Evolutionary conservation across 2,888 invertebrate species (phyloP).

Genomic region (Mythimna pallens): DNA sequence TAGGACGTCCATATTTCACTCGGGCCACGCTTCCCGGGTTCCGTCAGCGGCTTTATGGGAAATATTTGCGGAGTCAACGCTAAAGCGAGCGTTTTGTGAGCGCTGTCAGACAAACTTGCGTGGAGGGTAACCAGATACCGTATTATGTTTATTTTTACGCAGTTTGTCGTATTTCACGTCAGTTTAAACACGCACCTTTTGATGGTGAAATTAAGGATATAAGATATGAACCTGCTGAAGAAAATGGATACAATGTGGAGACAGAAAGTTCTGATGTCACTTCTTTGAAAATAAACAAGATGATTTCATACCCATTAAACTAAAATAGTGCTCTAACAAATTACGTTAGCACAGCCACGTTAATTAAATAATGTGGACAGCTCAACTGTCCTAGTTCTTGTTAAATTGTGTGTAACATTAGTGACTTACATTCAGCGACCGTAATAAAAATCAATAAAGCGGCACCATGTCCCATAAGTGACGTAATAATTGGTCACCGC

Average conservation of each 20-base stretch:
- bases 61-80: constrained; percentile 80
- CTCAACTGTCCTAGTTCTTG: constrained; percentile 41
- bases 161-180: constrained; percentile 26
- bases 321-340: constrained; percentile 45
- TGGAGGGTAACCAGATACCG: constrained; percentile 50
- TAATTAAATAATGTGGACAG: constrained; percentile 55
- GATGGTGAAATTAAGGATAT: not conserved
- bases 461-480: constrained; percentile 52
- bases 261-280: constrained; percentile 30
- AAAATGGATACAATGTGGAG: constrained; percentile 18
- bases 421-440: constrained; percentile 30
- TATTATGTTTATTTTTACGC: constrained; percentile 49
- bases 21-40: constrained; percentile 74
- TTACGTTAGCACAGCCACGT: constrained; percentile 31
- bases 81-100: constrained; percentile 63
- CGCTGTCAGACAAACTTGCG: constrained; percentile 54
- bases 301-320: constrained; percentile 54
- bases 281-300: constrained; percentile 45
- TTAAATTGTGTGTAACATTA: constrained; percentile 48
- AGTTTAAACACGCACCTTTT: constrained; percentile 14
- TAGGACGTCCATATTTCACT: constrained; percentile 80
- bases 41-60: constrained; percentile 74
- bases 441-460: constrained; percentile 62
- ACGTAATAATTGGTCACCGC: constrained; percentile 72
- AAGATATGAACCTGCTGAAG: not conserved